Evolutionary conservation across 2,113 vertebrate species (phyloP), one percentile per base, ranked within the genome.

Genomic region (Casuarius casuarius): DNA sequence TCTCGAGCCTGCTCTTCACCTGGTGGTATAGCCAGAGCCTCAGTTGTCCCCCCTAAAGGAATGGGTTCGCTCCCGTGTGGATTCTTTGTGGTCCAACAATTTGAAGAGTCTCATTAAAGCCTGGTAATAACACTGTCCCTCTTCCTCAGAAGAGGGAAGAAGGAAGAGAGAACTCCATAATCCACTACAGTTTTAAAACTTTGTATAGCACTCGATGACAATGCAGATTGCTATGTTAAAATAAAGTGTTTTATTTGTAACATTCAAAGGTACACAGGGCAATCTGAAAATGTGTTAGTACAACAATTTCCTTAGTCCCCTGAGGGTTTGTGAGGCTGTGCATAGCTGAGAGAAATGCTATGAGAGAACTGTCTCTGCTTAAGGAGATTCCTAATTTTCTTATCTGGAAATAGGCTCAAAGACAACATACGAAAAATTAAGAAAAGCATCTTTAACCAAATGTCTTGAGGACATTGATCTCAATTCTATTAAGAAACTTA

Each of bases 71-170:
- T 56, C 35, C 56, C 7, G 28, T 31, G 5, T 65, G 84, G 42
- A 51, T 35, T 81, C 42, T 71, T 54, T 75, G 38, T 44, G 79
- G 44, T 70, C n/a, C 52, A 46, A 0, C 4, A 42, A 26, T 13
- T 52, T 38, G 28, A 40, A 67, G 15, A 49, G 33, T 33, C 59
- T 75, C 40, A 75, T 51, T 89, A 38, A 42, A n/a, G 17, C 78
- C 58, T 2, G 0, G 8, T 23, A 23, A n/a, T 78, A 66, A 72
- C 1, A 0, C 2, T 46, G 38, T 72, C 13, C 38, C 23, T 66
- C 62, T 52, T 87, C 25, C 44, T 19, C 15, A 33, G 56, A 59
- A 59, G 56, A 33, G 18, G 29, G 31, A 58, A 19, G 15, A 58
- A 18, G 29, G 56, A 59, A 59, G 29, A 59, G 56, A 59, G 72